These are phyloP conservation scores for Acanthosepion lycidas DNA, from an alignment of 2,888 invertebrate genomes.

Conservation along the genomic window DNA sequence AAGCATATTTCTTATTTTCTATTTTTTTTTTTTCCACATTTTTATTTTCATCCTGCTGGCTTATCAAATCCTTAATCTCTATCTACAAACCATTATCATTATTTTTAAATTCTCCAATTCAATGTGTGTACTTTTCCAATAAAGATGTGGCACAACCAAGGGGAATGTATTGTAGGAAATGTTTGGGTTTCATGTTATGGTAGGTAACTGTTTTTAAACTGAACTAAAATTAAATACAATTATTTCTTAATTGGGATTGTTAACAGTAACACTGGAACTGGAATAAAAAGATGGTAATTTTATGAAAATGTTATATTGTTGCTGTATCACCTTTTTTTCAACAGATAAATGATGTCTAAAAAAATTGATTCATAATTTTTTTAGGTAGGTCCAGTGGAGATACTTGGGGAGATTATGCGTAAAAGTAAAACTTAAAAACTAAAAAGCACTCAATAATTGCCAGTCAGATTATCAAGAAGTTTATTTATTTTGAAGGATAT, in stretches of 20 bases:
- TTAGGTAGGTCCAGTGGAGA: neutral
- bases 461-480: too few species aligned
- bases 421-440: too few species aligned
- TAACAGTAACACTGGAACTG: neutral
- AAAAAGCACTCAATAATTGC: too few species aligned
- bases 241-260: neutral
- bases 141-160: neutral
- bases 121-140: neutral
- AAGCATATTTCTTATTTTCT: neutral
- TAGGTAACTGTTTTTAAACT: neutral
- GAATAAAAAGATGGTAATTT: neutral
- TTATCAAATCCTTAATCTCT: neutral
- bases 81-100: neutral
- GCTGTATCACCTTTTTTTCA: neutral
- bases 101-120: neutral
- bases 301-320: neutral
- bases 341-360: too few species aligned
- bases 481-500: too few species aligned
- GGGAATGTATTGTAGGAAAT: neutral
- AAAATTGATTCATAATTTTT: neutral
- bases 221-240: neutral
- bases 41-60: neutral
- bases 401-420: too few species aligned
- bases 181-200: neutral
- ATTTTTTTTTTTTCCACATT: slow-evolving; percentile 25